A percentile compares a stretch with the other conserved stretches of the same genome.
Conservation (phyloP, 2,888 invertebrate genomes). For the Autographa pulchrina region DNA sequence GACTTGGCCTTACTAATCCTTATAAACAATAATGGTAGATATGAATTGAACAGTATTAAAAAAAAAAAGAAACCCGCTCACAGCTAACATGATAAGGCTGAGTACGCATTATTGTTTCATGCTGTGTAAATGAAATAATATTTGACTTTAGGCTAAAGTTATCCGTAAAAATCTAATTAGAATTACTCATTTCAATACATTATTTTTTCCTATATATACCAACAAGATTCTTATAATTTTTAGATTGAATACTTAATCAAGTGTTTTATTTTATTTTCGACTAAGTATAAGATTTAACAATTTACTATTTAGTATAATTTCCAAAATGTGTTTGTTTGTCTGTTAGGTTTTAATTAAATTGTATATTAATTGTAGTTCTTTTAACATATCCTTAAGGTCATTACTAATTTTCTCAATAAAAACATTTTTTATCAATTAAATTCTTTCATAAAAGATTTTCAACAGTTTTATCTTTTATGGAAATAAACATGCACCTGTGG, state of each 20-base stretch:
- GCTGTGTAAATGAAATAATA: background rate
- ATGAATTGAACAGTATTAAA: too few relatives aligned
- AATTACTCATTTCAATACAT: background rate
- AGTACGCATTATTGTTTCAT: background rate
- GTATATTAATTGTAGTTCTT: background rate
- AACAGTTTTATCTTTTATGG: constrained; percentile 10
- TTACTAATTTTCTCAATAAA: background rate
- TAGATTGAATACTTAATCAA: background rate
- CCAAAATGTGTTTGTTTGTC: background rate
- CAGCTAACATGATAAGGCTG: background rate
- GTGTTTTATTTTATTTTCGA: background rate
- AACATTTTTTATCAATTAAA: background rate
- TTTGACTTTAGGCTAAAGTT: background rate
- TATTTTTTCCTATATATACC: background rate
- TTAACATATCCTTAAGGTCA: background rate
- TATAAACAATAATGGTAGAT: too few relatives aligned
- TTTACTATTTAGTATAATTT: background rate
- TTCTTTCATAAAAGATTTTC: background rate
- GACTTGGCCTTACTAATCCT: too few relatives aligned
- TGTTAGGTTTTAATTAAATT: too few relatives aligned
- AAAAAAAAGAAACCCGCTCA: too few relatives aligned
- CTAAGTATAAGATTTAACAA: background rate
- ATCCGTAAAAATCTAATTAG: background rate
- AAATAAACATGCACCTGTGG: constrained; percentile 23
- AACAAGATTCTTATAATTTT: background rate